phyloP scores from a whole-genome alignment of 2,113 vertebrate species.

The Sander vitreus region DNA sequence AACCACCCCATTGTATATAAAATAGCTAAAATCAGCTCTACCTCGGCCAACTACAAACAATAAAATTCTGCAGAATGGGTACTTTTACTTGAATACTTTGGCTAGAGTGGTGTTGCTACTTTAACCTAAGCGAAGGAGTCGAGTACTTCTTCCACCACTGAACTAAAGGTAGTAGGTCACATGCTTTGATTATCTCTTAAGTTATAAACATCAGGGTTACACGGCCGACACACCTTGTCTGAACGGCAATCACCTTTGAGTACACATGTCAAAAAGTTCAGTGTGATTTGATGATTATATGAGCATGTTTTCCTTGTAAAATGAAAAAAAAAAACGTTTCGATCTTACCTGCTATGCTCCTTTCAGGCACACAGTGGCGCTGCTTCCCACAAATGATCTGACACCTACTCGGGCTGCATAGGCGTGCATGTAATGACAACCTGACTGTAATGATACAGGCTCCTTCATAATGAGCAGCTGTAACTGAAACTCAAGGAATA shows the following conservation, averaged over 20 bases:
- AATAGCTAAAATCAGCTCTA: neutral
- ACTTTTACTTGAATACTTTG: neutral
- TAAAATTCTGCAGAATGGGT: neutral
- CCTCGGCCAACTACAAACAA: neutral
- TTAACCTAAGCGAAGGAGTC: neutral
- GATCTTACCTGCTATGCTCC: neutral
- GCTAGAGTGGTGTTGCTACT: neutral
- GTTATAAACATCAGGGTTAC: neutral
- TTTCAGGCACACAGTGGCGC: conserved; percentile 60
- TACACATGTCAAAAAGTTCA: neutral
- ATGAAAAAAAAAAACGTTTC: no score
- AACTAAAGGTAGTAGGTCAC: neutral
- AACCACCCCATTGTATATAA: neutral
- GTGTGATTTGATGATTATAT: neutral
- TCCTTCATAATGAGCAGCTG: conserved; percentile 71
- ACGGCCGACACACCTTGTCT: neutral
- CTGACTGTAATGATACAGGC: conserved; percentile 65
- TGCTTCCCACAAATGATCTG: conserved; percentile 10
- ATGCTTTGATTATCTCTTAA: no score
- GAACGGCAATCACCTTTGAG: neutral
- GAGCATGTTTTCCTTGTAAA: neutral
- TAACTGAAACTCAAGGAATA: conserved; percentile 41
- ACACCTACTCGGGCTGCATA: neutral
- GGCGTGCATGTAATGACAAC: conserved; percentile 41
- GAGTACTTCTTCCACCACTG: neutral